A percentile compares a stretch with the other conserved stretches of the same genome.
phyloP scores from a whole-genome alignment of 2,797 vertebrate species.

The Coluber constrictor region DNA sequence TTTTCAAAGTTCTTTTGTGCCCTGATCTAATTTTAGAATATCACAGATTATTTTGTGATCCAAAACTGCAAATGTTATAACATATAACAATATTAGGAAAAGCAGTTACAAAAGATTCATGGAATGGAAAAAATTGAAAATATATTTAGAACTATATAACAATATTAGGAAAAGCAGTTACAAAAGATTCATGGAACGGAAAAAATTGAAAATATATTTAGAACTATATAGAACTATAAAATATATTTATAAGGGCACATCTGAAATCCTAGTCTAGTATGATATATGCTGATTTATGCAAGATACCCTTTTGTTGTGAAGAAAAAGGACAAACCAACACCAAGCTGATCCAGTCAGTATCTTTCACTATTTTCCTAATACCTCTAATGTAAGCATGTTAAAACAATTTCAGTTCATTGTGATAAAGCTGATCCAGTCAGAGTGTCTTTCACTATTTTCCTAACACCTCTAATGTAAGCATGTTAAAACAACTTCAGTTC shows the following conservation, averaged over 20 bases:
- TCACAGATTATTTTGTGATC: not conserved
- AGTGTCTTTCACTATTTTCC: not conserved
- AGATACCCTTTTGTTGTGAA: constrained; percentile 27
- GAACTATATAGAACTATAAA: not conserved
- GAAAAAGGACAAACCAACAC: not conserved
- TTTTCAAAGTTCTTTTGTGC: not conserved
- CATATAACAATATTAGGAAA: not conserved
- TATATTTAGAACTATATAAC: constrained; percentile 10
- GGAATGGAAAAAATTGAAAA: not conserved
- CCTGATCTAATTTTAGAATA: not conserved
- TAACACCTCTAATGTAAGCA: not conserved
- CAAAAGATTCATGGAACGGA: not conserved
- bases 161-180: not conserved
- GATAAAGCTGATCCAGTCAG: not conserved
- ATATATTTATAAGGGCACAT: not conserved
- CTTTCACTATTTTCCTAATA: not conserved
- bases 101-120: not conserved
- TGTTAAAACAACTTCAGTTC: not conserved
- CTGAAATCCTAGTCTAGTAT: not conserved
- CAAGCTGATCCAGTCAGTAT: not conserved
- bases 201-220: constrained; percentile 1
- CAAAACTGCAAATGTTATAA: not conserved
- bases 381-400: not conserved
- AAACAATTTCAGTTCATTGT: not conserved
- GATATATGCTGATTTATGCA: not conserved